phyloP scores from a whole-genome alignment of 2,888 invertebrate species.

The Polietes domitor region DNA sequence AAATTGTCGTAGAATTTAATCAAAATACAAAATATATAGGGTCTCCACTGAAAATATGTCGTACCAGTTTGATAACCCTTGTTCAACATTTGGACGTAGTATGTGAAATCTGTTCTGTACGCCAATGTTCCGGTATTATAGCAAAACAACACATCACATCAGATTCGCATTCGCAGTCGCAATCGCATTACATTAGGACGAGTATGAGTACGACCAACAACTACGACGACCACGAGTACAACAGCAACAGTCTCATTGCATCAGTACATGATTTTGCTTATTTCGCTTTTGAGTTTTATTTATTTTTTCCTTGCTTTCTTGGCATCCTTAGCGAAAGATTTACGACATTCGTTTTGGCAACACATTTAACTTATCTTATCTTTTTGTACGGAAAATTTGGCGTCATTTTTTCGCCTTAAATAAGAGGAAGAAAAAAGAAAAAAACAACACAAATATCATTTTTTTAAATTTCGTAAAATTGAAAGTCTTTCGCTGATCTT shows the following conservation, averaged over 20 bases:
- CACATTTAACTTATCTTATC: conserved; percentile 80
- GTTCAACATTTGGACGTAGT: too few relatives aligned
- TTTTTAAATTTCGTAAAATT: conserved; percentile 20
- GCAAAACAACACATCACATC: conserved; percentile 63
- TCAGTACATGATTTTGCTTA: conserved; percentile 64
- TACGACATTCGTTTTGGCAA: conserved; percentile 80
- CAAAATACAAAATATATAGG: too few relatives aligned
- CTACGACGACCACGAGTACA: too few relatives aligned
- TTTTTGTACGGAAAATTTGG: conserved; percentile 75
- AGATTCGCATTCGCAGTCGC: conserved; percentile 64
- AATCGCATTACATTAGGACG: conserved; percentile 41
- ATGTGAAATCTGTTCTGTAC: conserved; percentile 8
- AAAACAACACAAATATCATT: too few relatives aligned
- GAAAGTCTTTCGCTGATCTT: background rate
- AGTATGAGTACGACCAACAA: too few relatives aligned
- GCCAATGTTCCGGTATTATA: conserved; percentile 52
- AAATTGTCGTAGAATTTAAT: too few relatives aligned
- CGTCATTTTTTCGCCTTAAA: conserved; percentile 72
- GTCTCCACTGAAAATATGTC: too few relatives aligned
- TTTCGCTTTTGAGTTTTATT: conserved; percentile 55
- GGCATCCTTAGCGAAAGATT: conserved; percentile 80
- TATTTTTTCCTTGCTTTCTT: conserved; percentile 68
- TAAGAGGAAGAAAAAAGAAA: too few relatives aligned
- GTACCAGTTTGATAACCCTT: too few relatives aligned
- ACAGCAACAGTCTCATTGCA: conserved; percentile 62